phyloP scores from a whole-genome alignment of 2,113 vertebrate genomes.

The Telmatochromis sp. region DNA sequence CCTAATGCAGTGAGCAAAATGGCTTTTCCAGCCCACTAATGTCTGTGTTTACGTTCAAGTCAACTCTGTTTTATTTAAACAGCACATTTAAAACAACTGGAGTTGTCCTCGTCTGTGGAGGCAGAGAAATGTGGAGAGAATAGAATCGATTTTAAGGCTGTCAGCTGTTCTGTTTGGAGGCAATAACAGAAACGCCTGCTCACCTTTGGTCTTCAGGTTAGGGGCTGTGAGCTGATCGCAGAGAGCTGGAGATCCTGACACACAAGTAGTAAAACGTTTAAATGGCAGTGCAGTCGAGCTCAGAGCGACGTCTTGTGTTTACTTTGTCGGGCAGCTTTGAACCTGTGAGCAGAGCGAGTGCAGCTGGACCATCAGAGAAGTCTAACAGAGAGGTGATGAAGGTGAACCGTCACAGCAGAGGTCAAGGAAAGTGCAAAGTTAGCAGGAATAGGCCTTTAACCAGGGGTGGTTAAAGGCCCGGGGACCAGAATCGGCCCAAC shows the following conservation, averaged over 20 bases:
- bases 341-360: rapidly evolving
- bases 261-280: background rate
- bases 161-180: background rate
- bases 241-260: background rate
- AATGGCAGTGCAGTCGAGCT: rapidly evolving
- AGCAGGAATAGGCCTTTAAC: background rate
- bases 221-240: background rate
- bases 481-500: background rate
- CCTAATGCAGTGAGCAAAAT: background rate
- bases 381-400: rapidly evolving
- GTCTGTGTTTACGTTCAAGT: background rate
- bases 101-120: background rate
- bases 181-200: background rate
- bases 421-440: background rate
- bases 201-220: background rate
- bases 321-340: background rate
- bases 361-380: rapidly evolving
- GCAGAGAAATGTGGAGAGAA: rapidly evolving
- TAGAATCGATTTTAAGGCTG: background rate
- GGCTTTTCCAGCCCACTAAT: background rate
- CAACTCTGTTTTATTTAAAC: background rate
- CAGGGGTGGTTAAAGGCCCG: background rate
- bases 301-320: background rate
- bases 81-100: rapidly evolving
- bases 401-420: background rate